Base-by-base conservation (phyloP, 2,113 vertebrate species). In the Rhinichthys klamathensis region DNA sequence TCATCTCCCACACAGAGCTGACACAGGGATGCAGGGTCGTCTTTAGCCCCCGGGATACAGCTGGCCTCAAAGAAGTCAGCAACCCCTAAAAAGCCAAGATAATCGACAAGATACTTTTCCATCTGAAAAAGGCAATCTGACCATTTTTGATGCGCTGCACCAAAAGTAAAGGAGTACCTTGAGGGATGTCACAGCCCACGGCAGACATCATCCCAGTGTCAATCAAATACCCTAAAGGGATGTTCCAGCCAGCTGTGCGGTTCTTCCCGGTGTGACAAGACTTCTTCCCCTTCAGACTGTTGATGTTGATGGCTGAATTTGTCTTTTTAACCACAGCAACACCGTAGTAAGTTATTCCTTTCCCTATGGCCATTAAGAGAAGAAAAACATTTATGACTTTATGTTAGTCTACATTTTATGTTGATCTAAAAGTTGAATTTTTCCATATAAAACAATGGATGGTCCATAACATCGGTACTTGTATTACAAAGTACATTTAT, bases 241-340 rank as follows among this genome's bases (percentile, higher is more conserved):
- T 95, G 0, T 95, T 95, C 98, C 98, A 99, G 90, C 98, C 98
- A 0, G 92, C 96, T 0, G 97, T 97, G 60, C 96, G 94, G 76
- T 95, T 94, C 80, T 96, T 94, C 65, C 97, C 97, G 0, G 97
- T 99, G 94, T 99, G 98, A 85, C 98, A 99, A 11, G 96, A 97
- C 85, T 84, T 93, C 78, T 91, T 90, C 0, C 96, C 96, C 67
- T 87, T 92, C 91, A 99, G 74, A 85, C 89, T 95, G 90, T 94
- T 84, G 84, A 99, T 96, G 88, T 93, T 98, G 87, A 98, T 92
- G 25, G 1, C 91, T 35, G 93, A 89, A 84, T 90, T 91, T 0
- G 56, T 0, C 69, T 90, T 96, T 86, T 90, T 96, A 49, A 97
- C 96, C 82, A 99, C 97, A 1, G 95, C 98, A 82, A 99, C 97